Conservation (phyloP, 2,888 invertebrate species). For the Drosophila gaucha region DNA sequence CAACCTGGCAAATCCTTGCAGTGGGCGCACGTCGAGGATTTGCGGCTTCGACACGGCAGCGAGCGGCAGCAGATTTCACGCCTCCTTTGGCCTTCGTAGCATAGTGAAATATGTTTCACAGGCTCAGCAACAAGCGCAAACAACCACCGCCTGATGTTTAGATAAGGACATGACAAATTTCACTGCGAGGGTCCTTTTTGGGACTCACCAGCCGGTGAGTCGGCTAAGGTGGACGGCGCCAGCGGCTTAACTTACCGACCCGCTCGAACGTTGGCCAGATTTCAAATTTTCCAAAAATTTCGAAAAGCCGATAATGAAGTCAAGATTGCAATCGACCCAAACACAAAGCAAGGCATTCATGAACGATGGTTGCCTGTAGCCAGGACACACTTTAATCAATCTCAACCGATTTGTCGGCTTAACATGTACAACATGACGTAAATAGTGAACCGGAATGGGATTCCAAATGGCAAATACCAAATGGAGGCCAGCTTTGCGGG, state of each 20-base stretch:
- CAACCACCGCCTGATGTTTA: slow-evolving; percentile 46
- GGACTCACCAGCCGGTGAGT: slow-evolving; percentile 20
- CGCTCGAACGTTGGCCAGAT: slow-evolving; percentile 41
- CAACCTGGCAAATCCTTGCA: slow-evolving; percentile 30
- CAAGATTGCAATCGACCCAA: slow-evolving; percentile 63
- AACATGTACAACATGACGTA: slow-evolving; percentile 82
- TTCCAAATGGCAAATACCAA: slow-evolving; percentile 1
- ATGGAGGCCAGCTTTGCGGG: slow-evolving; percentile 38
- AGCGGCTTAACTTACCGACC: slow-evolving; percentile 67
- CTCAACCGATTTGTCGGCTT: slow-evolving; percentile 84
- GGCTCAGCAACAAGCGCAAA: slow-evolving; percentile 26
- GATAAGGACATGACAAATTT: slow-evolving; percentile 79
- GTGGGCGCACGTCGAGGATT: slow-evolving; percentile 64
- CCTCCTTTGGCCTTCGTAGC: slow-evolving; percentile 51
- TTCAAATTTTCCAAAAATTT: slow-evolving; percentile 43
- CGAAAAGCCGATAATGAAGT: slow-evolving; percentile 71
- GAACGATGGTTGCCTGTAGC: slow-evolving; percentile 6
- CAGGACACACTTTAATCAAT: slow-evolving; percentile 82
- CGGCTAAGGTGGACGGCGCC: slow-evolving; percentile 67
- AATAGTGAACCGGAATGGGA: slow-evolving; percentile 51
- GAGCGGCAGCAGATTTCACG: slow-evolving; percentile 69
- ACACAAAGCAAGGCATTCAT: slow-evolving; percentile 6
- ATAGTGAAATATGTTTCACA: slow-evolving; percentile 43
- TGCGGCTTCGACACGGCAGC: slow-evolving; percentile 59
- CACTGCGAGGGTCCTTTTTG: slow-evolving; percentile 39